Conservation (phyloP, 2,113 vertebrate species). For the Columbina picui region DNA sequence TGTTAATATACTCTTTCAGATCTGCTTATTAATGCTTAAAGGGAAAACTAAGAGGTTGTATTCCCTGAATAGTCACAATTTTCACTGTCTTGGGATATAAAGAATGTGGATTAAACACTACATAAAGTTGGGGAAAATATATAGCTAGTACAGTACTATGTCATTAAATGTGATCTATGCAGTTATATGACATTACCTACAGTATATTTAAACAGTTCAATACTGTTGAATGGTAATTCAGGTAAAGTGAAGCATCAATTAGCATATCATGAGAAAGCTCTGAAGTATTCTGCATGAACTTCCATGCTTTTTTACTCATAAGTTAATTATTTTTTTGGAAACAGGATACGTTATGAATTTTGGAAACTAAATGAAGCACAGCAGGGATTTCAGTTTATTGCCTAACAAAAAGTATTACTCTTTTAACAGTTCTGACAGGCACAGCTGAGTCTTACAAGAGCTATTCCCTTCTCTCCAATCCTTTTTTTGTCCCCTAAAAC, state of each 20-base stretch:
- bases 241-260: neutral
- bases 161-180: neutral
- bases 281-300: neutral
- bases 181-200: neutral
- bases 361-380: neutral
- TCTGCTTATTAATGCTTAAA: neutral
- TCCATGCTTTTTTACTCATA: neutral
- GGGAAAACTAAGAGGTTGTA: neutral
- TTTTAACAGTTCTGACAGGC: constrained; percentile 68
- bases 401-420: constrained; percentile 55
- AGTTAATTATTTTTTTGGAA: constrained; percentile 39
- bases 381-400: constrained; percentile 39
- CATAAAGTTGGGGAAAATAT: neutral
- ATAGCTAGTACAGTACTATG: neutral
- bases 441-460: constrained; percentile 52
- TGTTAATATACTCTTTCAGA: neutral
- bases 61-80: neutral
- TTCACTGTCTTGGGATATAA: neutral
- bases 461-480: constrained; percentile 33
- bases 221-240: neutral
- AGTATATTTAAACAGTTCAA: neutral
- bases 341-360: constrained; percentile 21
- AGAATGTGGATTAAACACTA: neutral
- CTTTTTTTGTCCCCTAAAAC: constrained; percentile 25
- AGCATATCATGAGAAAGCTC: neutral